These are phyloP conservation scores for Drosophila monieri DNA, from an alignment of 2,888 invertebrate species.

Conservation along the genomic window DNA sequence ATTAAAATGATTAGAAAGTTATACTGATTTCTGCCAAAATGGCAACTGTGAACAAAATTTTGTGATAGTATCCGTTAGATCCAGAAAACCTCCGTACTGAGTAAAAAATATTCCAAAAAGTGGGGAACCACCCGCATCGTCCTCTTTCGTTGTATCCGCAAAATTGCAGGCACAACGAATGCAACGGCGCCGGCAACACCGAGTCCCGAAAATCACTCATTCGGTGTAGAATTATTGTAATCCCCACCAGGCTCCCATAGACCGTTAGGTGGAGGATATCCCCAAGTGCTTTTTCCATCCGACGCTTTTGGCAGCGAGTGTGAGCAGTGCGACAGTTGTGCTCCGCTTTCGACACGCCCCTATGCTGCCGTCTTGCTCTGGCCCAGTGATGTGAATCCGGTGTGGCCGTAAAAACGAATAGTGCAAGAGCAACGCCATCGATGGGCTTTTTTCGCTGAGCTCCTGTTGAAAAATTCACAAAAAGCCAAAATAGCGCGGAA, in stretches of 20 bases:
- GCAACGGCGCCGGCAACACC: conserved; percentile 50
- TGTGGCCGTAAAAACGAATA: conserved; percentile 14
- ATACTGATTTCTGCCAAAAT: not conserved
- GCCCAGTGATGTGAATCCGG: conserved; percentile 35
- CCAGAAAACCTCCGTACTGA: not conserved
- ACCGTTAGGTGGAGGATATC: conserved; percentile 9
- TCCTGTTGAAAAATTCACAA: conserved; percentile 75
- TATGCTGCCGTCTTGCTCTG: conserved; percentile 11
- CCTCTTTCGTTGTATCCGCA: conserved; percentile 60
- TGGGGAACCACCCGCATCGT: not conserved
- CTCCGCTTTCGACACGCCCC: conserved; percentile 38
- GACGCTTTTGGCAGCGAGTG: conserved; percentile 24
- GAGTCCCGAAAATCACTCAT: conserved; percentile 67
- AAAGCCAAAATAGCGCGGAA: conserved; percentile 80
- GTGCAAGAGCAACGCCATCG: conserved; percentile 40
- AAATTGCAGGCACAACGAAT: conserved; percentile 37
- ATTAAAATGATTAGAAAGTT: not conserved
- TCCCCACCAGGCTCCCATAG: conserved; percentile 80
- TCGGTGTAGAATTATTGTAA: conserved; percentile 84
- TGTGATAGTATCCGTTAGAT: not conserved
- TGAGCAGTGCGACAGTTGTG: conserved; percentile 48
- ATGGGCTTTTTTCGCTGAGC: conserved; percentile 51
- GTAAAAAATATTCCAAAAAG: conserved; percentile 1
- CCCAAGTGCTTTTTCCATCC: conserved; percentile 52
- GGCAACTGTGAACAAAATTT: not conserved